Percentiles rank a stretch among this genome's conserved stretches.
phyloP scores from a whole-genome alignment of 1,140 invertebrate species.

The Sitobion miscanthi region DNA sequence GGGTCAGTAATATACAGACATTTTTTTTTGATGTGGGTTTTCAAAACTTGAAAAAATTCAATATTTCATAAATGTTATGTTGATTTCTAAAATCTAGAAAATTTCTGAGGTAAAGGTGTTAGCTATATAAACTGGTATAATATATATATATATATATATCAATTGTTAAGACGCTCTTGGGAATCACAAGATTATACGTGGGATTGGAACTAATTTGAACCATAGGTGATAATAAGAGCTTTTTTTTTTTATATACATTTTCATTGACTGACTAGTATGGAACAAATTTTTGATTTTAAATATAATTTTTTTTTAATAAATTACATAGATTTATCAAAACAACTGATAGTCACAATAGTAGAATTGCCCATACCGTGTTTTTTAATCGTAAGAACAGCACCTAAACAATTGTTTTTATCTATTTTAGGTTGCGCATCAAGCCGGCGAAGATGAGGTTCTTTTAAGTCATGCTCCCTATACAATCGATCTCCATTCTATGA shows the following conservation, averaged over 20 bases:
- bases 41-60: not conserved
- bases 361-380: not conserved
- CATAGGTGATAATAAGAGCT: not conserved
- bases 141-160: not conserved
- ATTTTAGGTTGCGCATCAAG: constrained; percentile 84
- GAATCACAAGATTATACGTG: not conserved
- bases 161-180: not conserved
- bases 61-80: not conserved
- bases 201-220: not conserved
- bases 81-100: not conserved
- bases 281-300: too few relatives aligned
- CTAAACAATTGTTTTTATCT: not conserved
- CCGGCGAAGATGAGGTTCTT: constrained; percentile 93
- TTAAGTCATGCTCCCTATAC: constrained; percentile 92
- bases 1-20: not conserved
- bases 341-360: not conserved
- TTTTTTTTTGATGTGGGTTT: too few relatives aligned
- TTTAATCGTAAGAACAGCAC: not conserved
- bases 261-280: too few relatives aligned
- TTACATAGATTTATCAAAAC: not conserved
- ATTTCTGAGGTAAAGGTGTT: not conserved
- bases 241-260: not conserved
- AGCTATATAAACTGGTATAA: not conserved
- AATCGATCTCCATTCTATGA: constrained; percentile 95
- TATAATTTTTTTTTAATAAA: not conserved